Evolutionary conservation across 2,113 vertebrate species (phyloP), one percentile per base, ranked within the genome.

Genomic region (Aptenodytes patagonicus): DNA sequence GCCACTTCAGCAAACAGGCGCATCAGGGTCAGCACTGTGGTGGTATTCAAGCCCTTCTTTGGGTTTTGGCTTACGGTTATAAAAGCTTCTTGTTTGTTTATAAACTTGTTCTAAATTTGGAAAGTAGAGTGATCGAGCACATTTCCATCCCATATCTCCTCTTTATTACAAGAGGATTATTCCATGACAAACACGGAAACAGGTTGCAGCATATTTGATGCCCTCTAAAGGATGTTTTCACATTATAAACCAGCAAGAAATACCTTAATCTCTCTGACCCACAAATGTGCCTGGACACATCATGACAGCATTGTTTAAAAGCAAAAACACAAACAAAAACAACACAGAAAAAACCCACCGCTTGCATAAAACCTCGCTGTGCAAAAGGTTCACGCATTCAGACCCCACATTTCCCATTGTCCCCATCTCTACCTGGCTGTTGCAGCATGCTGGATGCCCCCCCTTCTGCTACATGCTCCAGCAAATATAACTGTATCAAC

Each of bases 1-100:
- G 11, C 32, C 24, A 5, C 29, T 69, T 46, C 38, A 64, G 8
- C 2, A 4, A 29, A 47, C 14, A 36, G 22, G 12, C 4, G 0
- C 9, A 1, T 13, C 0, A 1, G 17, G 20, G 17, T 66, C 75
- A 85, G 40, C 28, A 10, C 69, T 6, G 6, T 1, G 9, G 13
- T 29, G 49, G 14, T 17, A n/a, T 44, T 49, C n/a, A 42, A 64
- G 17, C 7, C 34, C n/a, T 66, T 17, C 34, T 64, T 25, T 8
- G 28, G 44, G 38, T 20, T 90, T 87, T 83, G 19, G 44, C 10
- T 82, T 60, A 21, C 2, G 16, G 29, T 42, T 65, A 40, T 47
- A 47, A 69, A 69, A 87, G 22, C 36, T 64, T 57, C 34, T 68
- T 69, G 7, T 22, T 42, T 49, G 38, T 54, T 58, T 58, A 42